phyloP scores from a whole-genome alignment of 2,113 vertebrate genomes.

The Catharus minimus region DNA sequence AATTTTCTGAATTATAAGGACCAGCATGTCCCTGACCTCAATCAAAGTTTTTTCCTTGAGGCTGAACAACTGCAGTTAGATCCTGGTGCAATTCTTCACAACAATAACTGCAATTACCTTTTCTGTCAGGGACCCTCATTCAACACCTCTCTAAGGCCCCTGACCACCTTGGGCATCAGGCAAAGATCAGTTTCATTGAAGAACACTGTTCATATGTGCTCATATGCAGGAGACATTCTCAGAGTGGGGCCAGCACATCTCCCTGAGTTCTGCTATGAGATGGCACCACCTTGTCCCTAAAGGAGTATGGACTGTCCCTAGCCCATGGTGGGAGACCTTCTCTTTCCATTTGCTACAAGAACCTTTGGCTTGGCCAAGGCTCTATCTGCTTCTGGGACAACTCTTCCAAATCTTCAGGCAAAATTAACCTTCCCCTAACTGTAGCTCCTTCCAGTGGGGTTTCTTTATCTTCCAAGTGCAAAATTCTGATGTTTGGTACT shows the following conservation, averaged over 20 bases:
- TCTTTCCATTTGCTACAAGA: neutral
- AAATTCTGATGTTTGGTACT: neutral
- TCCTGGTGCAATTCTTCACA: neutral
- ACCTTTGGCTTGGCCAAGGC: neutral
- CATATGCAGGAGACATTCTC: neutral
- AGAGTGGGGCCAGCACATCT: neutral
- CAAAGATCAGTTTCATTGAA: neutral
- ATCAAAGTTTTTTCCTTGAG: neutral
- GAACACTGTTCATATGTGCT: neutral
- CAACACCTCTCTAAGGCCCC: neutral
- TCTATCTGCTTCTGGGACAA: neutral
- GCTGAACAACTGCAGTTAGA: neutral
- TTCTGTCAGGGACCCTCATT: neutral
- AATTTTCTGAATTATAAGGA: neutral
- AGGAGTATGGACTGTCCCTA: neutral
- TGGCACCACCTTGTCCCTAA: neutral
- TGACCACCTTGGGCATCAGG: neutral
- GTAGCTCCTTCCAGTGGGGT: neutral
- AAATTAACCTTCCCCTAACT: neutral
- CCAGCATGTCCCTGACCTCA: neutral
- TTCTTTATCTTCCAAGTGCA: neutral
- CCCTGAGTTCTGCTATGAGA: neutral
- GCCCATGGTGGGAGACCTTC: fast-evolving
- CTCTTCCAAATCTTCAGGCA: neutral
- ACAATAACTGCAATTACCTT: neutral